Base-by-base conservation (phyloP, 2,113 vertebrate genomes). In the Dissostichus mawsoni region DNA sequence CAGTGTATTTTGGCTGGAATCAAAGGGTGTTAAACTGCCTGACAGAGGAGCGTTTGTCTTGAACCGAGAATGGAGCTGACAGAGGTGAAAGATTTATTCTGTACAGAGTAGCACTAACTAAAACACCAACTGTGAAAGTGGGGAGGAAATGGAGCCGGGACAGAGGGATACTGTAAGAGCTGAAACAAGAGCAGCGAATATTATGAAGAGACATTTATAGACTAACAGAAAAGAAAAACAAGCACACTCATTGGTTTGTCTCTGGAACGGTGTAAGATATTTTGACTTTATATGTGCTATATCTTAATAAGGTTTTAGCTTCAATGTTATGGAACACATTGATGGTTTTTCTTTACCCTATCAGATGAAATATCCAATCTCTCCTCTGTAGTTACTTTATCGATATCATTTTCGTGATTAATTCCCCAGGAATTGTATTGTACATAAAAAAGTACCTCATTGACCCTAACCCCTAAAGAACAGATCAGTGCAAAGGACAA, bases 81-180 rank as follows among this genome's bases (percentile, higher is more conserved):
- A 25, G 81, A 70, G 56, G 61, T 68, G 71, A 65, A 66, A 74
- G 83, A 86, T 67, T 80, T 78, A 78, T 82, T 50, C 47, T 25
- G 59, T 68, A 69, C 10, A 52, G 48, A 77, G 12, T 9, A 51
- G 59, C 57, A 62, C 52, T 44, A 45, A 61, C 44, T 63, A 59
- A 79, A 77, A 64, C 61, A 62, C 69, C 29, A 50, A 77, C 77
- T 62, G 47, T 51, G 65, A 57, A 33, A 18, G 61, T 23, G 64
- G 10, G 12, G 17, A 55, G 57, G 51, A 69, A 61, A 70, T 14
- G 29, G 68, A 67, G 73, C 50, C 29, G 50, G 16, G 57, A 69
- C 53, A 53, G 25, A 33, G 2, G 8, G 56, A 71, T 1, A 47
- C 16, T 23, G 55, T 20, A 1, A 12, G 71, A 50, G 14, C 29